Percentiles rank a stretch among this genome's conserved stretches.
These are phyloP conservation scores for Lindbergichthys nudifrons DNA, from an alignment of 2,797 vertebrate species.

Conservation along the genomic window DNA sequence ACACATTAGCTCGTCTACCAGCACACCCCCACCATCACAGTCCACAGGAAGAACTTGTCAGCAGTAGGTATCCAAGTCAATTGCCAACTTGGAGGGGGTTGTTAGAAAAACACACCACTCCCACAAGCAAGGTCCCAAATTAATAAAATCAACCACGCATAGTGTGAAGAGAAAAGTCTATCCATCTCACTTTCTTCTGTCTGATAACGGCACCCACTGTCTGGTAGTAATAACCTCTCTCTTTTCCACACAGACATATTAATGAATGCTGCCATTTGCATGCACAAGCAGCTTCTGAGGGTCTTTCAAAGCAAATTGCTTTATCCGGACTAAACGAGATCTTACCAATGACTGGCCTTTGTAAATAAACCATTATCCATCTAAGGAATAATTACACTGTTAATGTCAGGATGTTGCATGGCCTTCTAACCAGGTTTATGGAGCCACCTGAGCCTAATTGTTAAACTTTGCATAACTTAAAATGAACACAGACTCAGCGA, in stretches of 20 bases:
- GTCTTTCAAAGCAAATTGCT: conserved; percentile 79
- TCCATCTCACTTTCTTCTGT: conserved; percentile 71
- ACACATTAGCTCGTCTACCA: conserved; percentile 6
- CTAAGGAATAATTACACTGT: conserved; percentile 72
- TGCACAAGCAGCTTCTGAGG: conserved; percentile 72
- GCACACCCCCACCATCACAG: conserved; percentile 44
- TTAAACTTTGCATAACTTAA: conserved; percentile 44
- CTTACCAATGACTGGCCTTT: conserved; percentile 64
- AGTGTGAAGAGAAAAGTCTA: conserved; percentile 55
- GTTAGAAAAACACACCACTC: conserved; percentile 70
- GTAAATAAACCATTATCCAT: conserved; percentile 82
- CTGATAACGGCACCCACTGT: conserved; percentile 64
- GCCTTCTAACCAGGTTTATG: conserved; percentile 34
- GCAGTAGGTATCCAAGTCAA: conserved; percentile 58
- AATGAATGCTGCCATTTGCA: conserved; percentile 79
- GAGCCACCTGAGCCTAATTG: conserved; percentile 51
- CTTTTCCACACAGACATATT: conserved; percentile 57
- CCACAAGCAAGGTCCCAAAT: conserved; percentile 68
- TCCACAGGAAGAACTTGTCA: conserved; percentile 32
- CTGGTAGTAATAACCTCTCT: conserved; percentile 68
- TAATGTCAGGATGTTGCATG: conserved; percentile 59
- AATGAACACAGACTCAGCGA: conserved; percentile 4
- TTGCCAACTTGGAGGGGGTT: conserved; percentile 62
- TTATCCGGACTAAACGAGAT: conserved; percentile 73
- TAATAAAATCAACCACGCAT: conserved; percentile 62